phyloP scores from a whole-genome alignment of 1,140 invertebrate genomes.

The Lanistes nyassanus region DNA sequence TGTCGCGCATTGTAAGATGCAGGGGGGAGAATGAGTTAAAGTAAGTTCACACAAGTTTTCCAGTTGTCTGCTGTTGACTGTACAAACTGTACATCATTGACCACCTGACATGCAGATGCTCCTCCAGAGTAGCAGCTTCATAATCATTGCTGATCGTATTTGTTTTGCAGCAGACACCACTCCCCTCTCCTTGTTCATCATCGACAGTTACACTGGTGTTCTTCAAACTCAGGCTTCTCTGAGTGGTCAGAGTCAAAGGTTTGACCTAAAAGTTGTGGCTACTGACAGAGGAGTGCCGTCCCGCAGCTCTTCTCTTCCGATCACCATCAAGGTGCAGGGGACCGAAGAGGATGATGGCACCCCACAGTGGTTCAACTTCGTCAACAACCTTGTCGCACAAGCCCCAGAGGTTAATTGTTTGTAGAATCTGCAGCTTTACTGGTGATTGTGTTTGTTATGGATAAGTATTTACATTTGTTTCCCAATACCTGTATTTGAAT shows the following conservation, averaged over 20 bases:
- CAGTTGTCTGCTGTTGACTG: too few species aligned
- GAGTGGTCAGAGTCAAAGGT: conserved; percentile 21
- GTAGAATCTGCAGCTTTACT: not conserved
- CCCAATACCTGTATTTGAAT: not conserved
- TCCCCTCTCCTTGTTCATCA: conserved; percentile 21
- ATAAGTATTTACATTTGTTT: too few species aligned
- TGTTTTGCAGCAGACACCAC: conserved; percentile 24
- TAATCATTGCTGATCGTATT: too few species aligned
- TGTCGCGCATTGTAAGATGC: too few species aligned
- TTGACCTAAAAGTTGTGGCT: conserved; percentile 30
- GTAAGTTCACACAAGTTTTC: too few species aligned
- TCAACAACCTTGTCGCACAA: conserved; percentile 10
- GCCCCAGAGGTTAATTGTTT: conserved; percentile 30
- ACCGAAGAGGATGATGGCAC: conserved; percentile 46
- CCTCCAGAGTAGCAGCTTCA: too few species aligned
- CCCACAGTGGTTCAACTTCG: conserved; percentile 40
- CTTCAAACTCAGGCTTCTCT: conserved; percentile 26
- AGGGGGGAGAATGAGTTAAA: too few species aligned
- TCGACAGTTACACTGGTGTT: conserved; percentile 29
- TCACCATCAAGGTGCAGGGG: conserved; percentile 39
- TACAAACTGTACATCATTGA: too few species aligned
- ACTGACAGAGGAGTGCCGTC: conserved; percentile 34
- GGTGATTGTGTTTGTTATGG: too few species aligned
- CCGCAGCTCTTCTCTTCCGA: conserved; percentile 5
- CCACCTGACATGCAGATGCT: too few species aligned